These are phyloP conservation scores for Sarcophaga rosellei DNA, from an alignment of 2,888 invertebrate genomes.

Conservation along the genomic window DNA sequence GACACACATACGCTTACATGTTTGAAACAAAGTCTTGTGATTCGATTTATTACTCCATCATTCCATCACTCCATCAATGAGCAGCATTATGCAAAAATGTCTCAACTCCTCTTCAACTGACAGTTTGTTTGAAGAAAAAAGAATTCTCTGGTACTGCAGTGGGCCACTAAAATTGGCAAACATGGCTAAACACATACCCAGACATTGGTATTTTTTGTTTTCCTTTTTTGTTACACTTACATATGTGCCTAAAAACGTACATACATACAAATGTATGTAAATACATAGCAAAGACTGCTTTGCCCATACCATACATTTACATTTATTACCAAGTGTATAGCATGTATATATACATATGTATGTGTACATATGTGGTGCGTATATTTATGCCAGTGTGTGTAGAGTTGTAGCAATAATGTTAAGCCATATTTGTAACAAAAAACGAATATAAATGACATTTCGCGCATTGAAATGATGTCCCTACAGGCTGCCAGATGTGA, in stretches of 20 bases:
- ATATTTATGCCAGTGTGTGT: no score
- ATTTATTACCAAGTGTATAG: slow-evolving; percentile 10
- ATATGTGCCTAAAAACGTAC: background rate
- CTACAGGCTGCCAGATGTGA: slow-evolving; percentile 45
- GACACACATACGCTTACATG: background rate
- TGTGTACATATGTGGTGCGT: background rate
- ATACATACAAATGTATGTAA: slow-evolving; percentile 3
- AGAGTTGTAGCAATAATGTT: slow-evolving; percentile 32
- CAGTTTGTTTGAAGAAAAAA: background rate
- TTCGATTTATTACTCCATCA: background rate
- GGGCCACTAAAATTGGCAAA: background rate
- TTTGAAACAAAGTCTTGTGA: background rate
- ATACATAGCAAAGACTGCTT: slow-evolving; percentile 20
- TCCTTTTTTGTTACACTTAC: no score
- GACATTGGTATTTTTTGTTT: background rate
- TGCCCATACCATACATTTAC: background rate
- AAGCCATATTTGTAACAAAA: slow-evolving; percentile 42
- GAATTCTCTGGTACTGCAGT: background rate
- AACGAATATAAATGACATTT: slow-evolving; percentile 68
- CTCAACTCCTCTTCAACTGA: no score
- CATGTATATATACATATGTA: background rate
- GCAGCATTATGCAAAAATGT: no score
- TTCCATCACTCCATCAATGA: no score
- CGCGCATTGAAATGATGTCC: slow-evolving; percentile 62
- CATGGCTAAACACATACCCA: background rate